Base-by-base conservation (phyloP, 1,140 invertebrate species). In the Eriosoma lanigerum region DNA sequence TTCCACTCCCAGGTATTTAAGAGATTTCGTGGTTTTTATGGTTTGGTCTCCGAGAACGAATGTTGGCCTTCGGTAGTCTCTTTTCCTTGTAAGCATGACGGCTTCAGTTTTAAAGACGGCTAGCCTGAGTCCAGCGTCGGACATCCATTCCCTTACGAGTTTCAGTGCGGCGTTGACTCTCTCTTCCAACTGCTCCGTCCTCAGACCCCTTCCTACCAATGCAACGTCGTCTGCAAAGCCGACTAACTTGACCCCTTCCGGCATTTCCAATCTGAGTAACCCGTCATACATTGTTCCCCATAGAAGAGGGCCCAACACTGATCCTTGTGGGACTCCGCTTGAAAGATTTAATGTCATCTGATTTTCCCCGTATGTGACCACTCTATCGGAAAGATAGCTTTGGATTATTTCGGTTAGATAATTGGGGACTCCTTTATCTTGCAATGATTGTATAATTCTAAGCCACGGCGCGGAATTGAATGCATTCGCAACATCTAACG, bases 31-130 rank as follows among this genome's bases (percentile, higher is more conserved):
- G 4, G 19, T 66, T 0, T 0, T 44, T 3, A 66, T 38, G 5
- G 0, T 2, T n/a, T 66, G 3, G 6, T n/a, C n/a, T n/a, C n/a
- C n/a, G n/a, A n/a, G n/a, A n/a, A n/a, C n/a, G n/a, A n/a, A n/a
- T n/a, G n/a, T 44, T n/a, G 62, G 32, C 17, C 38, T 44, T 9
- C 32, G 62, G n/a, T 66, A 66, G 0, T n/a, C 62, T 8, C 12
- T 66, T 66, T 66, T 66, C 62, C 29, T 66, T 8, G 62, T 66
- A 8, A 66, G 17, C 38, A 66, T 44, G 2, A 66, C 38, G 5
- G 62, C 62, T 21, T 66, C 62, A 12, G 62, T 66, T 2, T 66
- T 66, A 0, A 38, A 32, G 0, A 12, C 6, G 5, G 62, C 62
- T 21, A 66, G 17, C 5, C 4, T 32, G 3, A 38, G 9, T 10